A percentile compares a stretch with the other conserved stretches of the same genome.
Evolutionary conservation across 2,113 vertebrate species (phyloP).

Genomic region (Pogona vitticeps): DNA sequence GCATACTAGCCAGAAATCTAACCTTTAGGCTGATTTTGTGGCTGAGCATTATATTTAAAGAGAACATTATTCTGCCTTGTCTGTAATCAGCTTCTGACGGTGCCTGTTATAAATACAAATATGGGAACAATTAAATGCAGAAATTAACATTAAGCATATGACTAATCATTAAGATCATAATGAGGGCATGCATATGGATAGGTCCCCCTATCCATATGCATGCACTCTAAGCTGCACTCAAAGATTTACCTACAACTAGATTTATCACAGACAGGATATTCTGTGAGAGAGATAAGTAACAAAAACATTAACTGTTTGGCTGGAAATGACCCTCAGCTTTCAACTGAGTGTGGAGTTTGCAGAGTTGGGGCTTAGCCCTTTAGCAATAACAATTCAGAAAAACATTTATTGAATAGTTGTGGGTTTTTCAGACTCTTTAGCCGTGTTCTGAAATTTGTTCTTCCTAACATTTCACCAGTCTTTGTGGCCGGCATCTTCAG

Average conservation of each 20-base stretch:
- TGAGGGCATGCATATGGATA: too few relatives aligned
- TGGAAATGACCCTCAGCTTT: background rate
- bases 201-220: background rate
- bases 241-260: background rate
- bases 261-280: background rate
- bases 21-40: constrained; percentile 10
- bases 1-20: constrained; percentile 7
- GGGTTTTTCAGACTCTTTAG: too few relatives aligned
- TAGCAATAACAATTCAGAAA: constrained; percentile 24
- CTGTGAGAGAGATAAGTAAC: background rate
- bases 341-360: background rate
- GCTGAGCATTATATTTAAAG: constrained; percentile 18
- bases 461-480: too few relatives aligned
- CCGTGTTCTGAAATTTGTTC: too few relatives aligned
- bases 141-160: background rate
- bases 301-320: background rate
- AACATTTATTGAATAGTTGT: background rate
- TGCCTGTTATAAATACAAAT: constrained; percentile 1
- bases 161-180: too few relatives aligned
- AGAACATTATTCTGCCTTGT: constrained; percentile 8
- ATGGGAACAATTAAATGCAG: background rate
- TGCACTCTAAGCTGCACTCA: background rate
- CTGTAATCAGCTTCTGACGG: background rate
- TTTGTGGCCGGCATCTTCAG: too few relatives aligned
- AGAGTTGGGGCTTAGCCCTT: background rate